Evolutionary conservation across 2,113 vertebrate genomes (phyloP).

Genomic region (Ceyx margarethae): DNA sequence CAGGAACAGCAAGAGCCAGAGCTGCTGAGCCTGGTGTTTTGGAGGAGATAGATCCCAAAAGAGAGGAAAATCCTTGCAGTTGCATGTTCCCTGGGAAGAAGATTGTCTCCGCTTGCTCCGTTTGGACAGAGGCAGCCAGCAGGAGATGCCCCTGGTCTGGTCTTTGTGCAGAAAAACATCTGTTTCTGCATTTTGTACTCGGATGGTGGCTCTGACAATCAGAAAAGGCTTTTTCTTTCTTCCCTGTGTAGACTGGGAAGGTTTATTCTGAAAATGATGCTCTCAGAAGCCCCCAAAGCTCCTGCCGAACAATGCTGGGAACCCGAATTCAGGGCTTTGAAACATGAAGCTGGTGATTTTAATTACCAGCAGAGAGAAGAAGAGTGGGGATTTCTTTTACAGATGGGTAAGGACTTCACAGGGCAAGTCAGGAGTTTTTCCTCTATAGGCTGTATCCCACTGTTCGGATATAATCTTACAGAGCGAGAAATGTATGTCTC

Average conservation of each 20-base stretch:
- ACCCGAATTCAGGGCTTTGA: background rate
- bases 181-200: background rate
- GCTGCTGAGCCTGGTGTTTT: background rate
- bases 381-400: conserved; percentile 1
- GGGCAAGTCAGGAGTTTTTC: conserved; percentile 3
- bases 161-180: background rate
- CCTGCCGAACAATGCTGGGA: fast-evolving
- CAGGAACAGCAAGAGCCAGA: background rate
- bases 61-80: too few relatives aligned
- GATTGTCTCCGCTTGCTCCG: too few relatives aligned
- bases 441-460: background rate
- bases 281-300: background rate
- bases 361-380: background rate
- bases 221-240: background rate
- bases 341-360: background rate
- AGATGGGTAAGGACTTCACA: background rate
- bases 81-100: too few relatives aligned
- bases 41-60: background rate
- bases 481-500: background rate
- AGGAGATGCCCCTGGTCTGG: background rate
- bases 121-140: too few relatives aligned
- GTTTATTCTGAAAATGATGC: background rate
- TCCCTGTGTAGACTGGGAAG: background rate
- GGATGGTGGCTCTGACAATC: background rate
- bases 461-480: background rate